Evolutionary conservation across 2,113 vertebrate species (phyloP), one percentile per base, ranked within the genome.

Genomic region (Ellobius talpinus): DNA sequence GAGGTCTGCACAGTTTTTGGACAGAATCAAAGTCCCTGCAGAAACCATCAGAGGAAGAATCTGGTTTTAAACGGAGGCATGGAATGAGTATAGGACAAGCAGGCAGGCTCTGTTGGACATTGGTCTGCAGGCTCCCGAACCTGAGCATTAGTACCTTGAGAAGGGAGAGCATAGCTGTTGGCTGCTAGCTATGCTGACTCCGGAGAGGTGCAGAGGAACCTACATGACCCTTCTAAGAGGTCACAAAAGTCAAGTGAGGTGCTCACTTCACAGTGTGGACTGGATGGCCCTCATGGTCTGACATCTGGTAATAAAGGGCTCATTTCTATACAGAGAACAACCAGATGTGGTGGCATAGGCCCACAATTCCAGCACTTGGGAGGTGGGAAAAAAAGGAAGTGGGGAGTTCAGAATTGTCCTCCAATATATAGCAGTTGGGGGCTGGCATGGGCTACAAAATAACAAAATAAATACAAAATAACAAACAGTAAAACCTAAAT

Each of bases 141-240:
- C 0, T 10, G 29, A 21, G 11, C n/a, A n/a, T 63, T 29, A 9
- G n/a, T 31, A 24, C 16, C 2, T 7, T 1, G 33, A 87, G 50
- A 61, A 72, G 74, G 11, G 2, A 8, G 9, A 50, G 16, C 1
- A 3, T 1, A n/a, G n/a, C 33, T 10, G 13, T 36, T 1, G 45
- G 11, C 29, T 21, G 66, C 23, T 31, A 68, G 76, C 70, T 77
- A 85, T 23, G 3, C 23, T 17, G 36, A 17, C 31, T 8, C 55
- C 7, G 61, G 52, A 29, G 47, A n/a, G 52, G 52, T 24, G 19
- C 0, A 7, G n/a, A 3, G 50, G 86, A 21, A 10, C 7, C 23
- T 73, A 55, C 0, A 7, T 63, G 33, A 85, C 14, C 33, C 12
- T 63, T 86, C 79, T 72, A 55, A 14, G 66, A 3, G 2, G 0